Conservation (phyloP, 2,797 vertebrate genomes). For the Pyrocephalus nanus region DNA sequence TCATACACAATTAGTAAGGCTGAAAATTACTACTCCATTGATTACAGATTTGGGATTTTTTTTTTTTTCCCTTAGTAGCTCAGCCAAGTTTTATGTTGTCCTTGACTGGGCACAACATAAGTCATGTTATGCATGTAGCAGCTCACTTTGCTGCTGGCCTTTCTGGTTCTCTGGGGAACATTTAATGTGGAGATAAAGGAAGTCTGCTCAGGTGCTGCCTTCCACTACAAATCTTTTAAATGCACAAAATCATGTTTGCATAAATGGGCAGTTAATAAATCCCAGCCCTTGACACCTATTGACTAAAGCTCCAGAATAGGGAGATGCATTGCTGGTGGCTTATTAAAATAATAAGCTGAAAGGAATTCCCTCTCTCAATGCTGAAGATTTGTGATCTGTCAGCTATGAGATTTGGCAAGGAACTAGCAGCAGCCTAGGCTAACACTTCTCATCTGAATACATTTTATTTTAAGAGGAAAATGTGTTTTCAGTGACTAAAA, state of each 20-base stretch:
- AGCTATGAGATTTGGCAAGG: background rate
- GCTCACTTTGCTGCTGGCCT: background rate
- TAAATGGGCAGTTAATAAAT: constrained; percentile 45
- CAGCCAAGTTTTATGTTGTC: background rate
- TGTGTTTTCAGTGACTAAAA: background rate
- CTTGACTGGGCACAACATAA: background rate
- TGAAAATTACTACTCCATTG: background rate
- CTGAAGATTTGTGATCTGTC: background rate
- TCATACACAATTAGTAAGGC: background rate
- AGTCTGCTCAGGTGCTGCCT: background rate
- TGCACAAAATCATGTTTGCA: background rate
- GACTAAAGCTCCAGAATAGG: constrained; percentile 2
- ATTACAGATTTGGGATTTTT: background rate
- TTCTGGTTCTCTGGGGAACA: background rate
- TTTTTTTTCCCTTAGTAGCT: background rate
- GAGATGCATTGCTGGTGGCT: constrained; percentile 23
- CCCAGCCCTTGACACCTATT: constrained; percentile 26
- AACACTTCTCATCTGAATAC: background rate
- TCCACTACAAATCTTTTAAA: background rate
- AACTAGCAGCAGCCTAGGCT: background rate
- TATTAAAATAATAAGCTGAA: constrained; percentile 52
- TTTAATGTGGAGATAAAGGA: background rate
- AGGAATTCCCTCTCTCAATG: constrained; percentile 2
- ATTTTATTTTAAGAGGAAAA: background rate
- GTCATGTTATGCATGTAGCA: background rate